A percentile compares a stretch with the other conserved stretches of the same genome.
Evolutionary conservation across 2,888 invertebrate genomes (phyloP).

Genomic region (Scaptomyza caliginosa): DNA sequence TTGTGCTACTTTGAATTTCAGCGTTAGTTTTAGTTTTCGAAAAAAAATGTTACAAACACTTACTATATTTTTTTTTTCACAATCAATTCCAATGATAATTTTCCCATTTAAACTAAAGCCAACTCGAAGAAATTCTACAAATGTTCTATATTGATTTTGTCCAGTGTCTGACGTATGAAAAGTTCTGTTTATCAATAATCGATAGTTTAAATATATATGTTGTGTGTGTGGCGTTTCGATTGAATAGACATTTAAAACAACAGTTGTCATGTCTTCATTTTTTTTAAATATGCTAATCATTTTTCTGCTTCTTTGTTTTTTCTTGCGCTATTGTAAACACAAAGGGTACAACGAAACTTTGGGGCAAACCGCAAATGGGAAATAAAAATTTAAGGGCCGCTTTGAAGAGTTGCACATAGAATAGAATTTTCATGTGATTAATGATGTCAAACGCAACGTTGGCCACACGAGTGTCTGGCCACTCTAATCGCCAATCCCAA

Average conservation of each 20-base stretch:
- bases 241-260: too few relatives aligned
- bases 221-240: not conserved
- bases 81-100: not conserved
- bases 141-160: not conserved
- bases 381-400: conserved; percentile 11
- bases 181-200: not conserved
- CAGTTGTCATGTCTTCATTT: not conserved
- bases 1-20: not conserved
- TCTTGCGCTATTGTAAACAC: not conserved
- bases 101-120: not conserved
- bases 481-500: conserved; percentile 37
- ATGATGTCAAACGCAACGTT: conserved; percentile 55
- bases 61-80: not conserved
- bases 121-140: not conserved
- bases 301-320: not conserved
- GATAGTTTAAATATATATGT: not conserved
- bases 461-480: conserved; percentile 23
- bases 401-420: conserved; percentile 35
- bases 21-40: not conserved
- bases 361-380: conserved; percentile 28
- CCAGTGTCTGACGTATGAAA: not conserved
- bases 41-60: not conserved
- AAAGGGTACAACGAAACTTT: not conserved
- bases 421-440: conserved; percentile 50
- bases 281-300: conserved; percentile 7